Evolutionary conservation across 2,888 invertebrate species (phyloP).

Genomic region (Heliconius hortense): DNA sequence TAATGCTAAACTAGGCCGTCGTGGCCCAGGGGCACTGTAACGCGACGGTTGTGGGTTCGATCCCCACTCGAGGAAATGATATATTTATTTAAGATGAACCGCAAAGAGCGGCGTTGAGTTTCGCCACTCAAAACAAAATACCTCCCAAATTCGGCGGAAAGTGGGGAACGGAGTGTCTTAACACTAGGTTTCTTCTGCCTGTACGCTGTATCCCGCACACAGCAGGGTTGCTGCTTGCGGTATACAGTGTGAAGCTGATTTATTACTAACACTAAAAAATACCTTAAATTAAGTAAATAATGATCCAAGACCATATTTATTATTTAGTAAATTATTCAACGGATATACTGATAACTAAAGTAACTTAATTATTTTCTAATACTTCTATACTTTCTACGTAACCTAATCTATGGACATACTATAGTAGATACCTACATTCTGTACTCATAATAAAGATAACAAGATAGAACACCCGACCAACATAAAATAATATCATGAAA

Average conservation of each 20-base stretch:
- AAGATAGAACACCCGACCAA: conserved; percentile 8
- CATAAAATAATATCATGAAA: conserved; percentile 44
- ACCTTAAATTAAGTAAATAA: not conserved
- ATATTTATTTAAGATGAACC: too few relatives aligned
- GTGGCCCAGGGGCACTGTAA: too few relatives aligned
- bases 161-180: not conserved
- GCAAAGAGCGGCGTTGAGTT: too few relatives aligned
- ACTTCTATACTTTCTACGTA: not conserved
- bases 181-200: not conserved
- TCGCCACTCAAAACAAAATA: too few relatives aligned
- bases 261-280: too few relatives aligned
- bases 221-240: too few relatives aligned
- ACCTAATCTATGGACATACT: not conserved
- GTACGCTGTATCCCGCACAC: too few relatives aligned
- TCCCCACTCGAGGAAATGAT: too few relatives aligned
- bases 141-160: not conserved
- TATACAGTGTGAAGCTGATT: not conserved
- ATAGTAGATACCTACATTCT: not conserved
- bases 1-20: too few relatives aligned
- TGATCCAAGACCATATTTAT: not conserved
- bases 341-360: not conserved
- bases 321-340: not conserved
- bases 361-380: not conserved
- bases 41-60: too few relatives aligned
- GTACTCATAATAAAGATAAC: conserved; percentile 8